A percentile compares a stretch with the other conserved stretches of the same genome.
phyloP scores from a whole-genome alignment of 2,113 vertebrate species.

The Typhlomys cinereus region DNA sequence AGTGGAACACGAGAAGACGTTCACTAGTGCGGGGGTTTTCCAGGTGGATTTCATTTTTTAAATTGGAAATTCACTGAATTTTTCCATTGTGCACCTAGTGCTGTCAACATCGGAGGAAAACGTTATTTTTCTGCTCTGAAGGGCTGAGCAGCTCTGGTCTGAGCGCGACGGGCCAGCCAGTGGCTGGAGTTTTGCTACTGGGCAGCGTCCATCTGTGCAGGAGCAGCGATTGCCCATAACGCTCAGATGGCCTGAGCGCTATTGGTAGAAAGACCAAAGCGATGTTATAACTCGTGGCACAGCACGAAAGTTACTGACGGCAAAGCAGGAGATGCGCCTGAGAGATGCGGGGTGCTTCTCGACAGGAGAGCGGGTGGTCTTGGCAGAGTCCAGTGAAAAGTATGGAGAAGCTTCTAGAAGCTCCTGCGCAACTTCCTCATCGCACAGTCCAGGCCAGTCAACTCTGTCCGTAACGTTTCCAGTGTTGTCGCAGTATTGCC shows the following conservation, averaged over 20 bases:
- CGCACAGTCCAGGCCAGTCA: neutral
- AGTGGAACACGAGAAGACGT: neutral
- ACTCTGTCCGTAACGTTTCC: neutral
- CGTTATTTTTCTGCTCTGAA: slow-evolving; percentile 17
- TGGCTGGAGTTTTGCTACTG: slow-evolving; percentile 1
- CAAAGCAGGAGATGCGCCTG: neutral
- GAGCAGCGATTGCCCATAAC: slow-evolving; percentile 28
- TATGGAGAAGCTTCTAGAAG: neutral
- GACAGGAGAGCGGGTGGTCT: neutral
- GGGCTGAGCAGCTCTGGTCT: neutral
- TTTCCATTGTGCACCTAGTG: neutral
- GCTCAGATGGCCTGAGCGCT: slow-evolving; percentile 53
- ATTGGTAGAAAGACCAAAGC: slow-evolving; percentile 55
- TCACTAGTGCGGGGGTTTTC: neutral
- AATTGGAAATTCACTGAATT: neutral
- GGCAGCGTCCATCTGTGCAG: neutral
- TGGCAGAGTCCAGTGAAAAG: neutral
- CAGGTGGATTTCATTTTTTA: neutral
- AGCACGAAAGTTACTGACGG: slow-evolving; percentile 9
- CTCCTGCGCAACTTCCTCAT: neutral
- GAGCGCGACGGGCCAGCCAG: slow-evolving; percentile 45
- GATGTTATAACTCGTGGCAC: slow-evolving; percentile 53
- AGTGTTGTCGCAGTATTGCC: no score
- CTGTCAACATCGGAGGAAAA: slow-evolving; percentile 28
- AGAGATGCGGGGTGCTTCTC: neutral